phyloP scores from a whole-genome alignment of 2,797 vertebrate species.

The Molossus molossus region DNA sequence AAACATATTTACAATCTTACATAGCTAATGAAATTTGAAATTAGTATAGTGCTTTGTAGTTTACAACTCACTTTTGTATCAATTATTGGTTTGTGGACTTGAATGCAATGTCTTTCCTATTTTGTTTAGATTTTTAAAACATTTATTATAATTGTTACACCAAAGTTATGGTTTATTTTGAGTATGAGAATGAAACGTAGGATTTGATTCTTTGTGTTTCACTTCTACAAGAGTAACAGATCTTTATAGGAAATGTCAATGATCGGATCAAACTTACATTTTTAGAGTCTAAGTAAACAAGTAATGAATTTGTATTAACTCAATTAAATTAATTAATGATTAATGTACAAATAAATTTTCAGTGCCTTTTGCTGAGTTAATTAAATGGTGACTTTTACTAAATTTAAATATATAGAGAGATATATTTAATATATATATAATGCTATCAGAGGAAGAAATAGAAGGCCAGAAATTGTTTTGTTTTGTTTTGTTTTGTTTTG shows the following conservation, averaged over 20 bases:
- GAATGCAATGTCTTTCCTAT: not conserved
- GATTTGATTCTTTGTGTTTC: slow-evolving; percentile 38
- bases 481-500: not conserved
- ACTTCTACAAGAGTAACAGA: not conserved
- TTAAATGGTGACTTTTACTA: not conserved
- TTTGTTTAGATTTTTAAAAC: not conserved
- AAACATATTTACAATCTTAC: not conserved
- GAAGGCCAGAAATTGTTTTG: not conserved
- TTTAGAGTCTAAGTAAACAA: slow-evolving; percentile 37
- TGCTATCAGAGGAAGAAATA: not conserved
- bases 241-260: not conserved
- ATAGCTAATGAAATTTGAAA: not conserved
- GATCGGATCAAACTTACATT: slow-evolving; percentile 51
- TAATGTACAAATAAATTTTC: slow-evolving; percentile 13
- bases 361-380: not conserved
- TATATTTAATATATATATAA: not conserved
- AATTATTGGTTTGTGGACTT: not conserved
- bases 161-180: slow-evolving; percentile 25
- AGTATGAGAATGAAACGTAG: not conserved
- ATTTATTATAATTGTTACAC: not conserved
- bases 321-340: slow-evolving; percentile 34
- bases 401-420: not conserved
- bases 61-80: not conserved
- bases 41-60: not conserved
- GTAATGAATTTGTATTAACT: not conserved